These are phyloP conservation scores for Arion vulgaris DNA, from an alignment of 1,140 invertebrate genomes.

Conservation along the genomic window DNA sequence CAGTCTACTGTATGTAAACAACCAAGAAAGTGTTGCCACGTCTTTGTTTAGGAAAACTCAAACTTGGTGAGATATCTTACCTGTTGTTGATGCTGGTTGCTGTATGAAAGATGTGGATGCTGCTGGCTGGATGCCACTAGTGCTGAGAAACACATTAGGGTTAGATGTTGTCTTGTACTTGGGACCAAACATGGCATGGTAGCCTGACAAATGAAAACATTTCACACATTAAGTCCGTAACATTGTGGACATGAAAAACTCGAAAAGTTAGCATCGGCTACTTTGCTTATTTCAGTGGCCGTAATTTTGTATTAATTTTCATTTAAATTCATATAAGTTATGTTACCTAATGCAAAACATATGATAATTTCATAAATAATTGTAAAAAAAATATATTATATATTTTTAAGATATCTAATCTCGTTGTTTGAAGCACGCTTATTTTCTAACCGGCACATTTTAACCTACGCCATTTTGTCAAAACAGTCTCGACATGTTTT, in stretches of 20 bases:
- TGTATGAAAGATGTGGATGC: constrained; percentile 36
- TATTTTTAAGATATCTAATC: no score
- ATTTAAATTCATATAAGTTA: no score
- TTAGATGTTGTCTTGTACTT: constrained; percentile 50
- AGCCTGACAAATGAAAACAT: constrained; percentile 47
- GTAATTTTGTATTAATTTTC: neutral
- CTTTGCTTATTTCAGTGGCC: neutral
- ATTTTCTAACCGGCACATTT: no score
- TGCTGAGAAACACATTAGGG: constrained; percentile 44
- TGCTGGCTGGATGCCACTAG: constrained; percentile 24
- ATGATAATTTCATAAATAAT: no score
- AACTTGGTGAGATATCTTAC: neutral
- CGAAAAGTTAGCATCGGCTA: neutral
- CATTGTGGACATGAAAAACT: neutral
- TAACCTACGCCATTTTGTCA: no score
- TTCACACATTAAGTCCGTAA: neutral
- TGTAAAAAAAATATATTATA: no score
- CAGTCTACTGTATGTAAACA: no score
- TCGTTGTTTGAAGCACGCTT: no score
- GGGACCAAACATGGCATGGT: constrained; percentile 56
- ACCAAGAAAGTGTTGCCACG: no score
- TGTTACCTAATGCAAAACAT: no score
- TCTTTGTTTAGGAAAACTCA: neutral
- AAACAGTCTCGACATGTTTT: no score
- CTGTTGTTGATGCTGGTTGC: constrained; percentile 16